Evolutionary conservation across 2,113 vertebrate genomes (phyloP).

Genomic region (Columba janthina): DNA sequence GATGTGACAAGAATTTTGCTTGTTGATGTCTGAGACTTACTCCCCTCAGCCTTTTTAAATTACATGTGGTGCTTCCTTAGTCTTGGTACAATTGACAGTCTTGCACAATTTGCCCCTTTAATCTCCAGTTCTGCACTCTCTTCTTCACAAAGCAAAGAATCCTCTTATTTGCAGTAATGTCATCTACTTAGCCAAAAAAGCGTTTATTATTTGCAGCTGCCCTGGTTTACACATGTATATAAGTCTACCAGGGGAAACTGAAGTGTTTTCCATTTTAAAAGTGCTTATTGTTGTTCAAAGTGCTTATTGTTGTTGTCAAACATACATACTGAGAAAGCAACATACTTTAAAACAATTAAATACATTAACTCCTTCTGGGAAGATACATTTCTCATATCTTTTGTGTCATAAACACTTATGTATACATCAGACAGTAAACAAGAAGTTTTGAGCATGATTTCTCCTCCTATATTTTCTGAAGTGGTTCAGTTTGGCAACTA

Average conservation of each 20-base stretch:
- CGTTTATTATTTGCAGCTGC: not conserved
- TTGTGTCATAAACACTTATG: not conserved
- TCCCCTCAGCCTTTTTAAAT: not conserved
- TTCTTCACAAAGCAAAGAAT: not conserved
- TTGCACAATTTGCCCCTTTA: not conserved
- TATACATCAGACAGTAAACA: not conserved
- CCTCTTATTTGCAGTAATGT: not conserved
- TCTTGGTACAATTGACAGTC: not conserved
- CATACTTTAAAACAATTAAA: not conserved
- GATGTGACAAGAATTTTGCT: not conserved
- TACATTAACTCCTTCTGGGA: not conserved
- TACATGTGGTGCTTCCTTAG: not conserved
- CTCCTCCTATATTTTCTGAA: not conserved
- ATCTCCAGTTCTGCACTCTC: not conserved
- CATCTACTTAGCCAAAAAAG: not conserved
- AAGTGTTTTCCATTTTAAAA: not conserved
- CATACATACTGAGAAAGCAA: not conserved
- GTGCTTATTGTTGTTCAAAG: not conserved
- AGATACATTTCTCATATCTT: not conserved
- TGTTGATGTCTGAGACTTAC: not conserved
- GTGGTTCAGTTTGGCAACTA: not conserved
- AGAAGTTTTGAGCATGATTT: not conserved
- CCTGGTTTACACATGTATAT: not conserved
- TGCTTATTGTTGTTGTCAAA: not conserved
- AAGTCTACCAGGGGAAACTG: not conserved